phyloP scores from a whole-genome alignment of 1,140 invertebrate genomes.

The Neotoxoptera formosana region DNA sequence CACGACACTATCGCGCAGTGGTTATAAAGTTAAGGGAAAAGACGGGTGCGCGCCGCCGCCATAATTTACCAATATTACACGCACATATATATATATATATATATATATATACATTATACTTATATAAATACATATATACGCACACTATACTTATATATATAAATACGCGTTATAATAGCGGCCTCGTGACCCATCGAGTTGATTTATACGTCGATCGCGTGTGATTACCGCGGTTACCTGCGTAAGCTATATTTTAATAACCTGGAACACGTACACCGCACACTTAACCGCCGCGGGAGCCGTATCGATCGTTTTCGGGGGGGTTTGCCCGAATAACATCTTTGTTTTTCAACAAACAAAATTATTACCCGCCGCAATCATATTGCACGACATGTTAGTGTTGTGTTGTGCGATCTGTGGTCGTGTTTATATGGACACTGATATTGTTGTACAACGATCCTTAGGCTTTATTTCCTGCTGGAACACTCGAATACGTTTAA shows the following conservation, averaged over 20 bases:
- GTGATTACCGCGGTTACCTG: neutral
- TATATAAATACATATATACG: neutral
- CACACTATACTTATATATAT: no score
- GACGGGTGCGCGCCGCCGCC: neutral
- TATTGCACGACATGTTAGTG: neutral
- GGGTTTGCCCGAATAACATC: neutral
- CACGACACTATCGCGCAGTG: neutral
- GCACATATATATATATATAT: no score
- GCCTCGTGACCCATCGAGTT: neutral
- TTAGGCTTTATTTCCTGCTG: neutral
- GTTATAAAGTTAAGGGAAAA: neutral
- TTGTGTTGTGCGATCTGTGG: neutral
- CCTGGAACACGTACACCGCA: neutral
- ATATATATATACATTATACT: neutral
- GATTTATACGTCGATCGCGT: conserved; percentile 19
- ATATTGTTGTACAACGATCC: neutral
- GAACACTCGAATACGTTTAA: neutral
- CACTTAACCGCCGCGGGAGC: neutral
- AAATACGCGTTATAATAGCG: neutral
- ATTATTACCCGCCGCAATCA: neutral
- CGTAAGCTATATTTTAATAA: conserved; percentile 12
- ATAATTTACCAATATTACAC: neutral
- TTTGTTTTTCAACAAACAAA: neutral
- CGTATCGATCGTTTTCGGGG: neutral
- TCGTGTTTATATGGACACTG: neutral